A percentile compares a stretch with the other conserved stretches of the same genome.
phyloP scores from a whole-genome alignment of 2,797 vertebrate genomes.

The Microcaecilia unicolor region DNA sequence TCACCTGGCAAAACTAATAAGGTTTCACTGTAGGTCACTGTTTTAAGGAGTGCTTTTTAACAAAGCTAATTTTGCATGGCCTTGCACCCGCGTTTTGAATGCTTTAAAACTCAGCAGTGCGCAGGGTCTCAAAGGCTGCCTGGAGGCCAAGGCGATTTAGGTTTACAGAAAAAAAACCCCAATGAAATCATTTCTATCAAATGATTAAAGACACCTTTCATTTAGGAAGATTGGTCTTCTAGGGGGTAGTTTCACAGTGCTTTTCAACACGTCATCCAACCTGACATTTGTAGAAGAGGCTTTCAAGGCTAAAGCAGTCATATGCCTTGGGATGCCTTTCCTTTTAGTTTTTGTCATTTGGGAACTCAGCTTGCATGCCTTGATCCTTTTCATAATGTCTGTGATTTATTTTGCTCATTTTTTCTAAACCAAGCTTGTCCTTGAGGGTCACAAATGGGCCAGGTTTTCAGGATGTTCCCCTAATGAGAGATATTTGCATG shows the following conservation, averaged over 20 bases:
- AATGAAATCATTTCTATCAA: conserved; percentile 50
- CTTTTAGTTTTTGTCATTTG: conserved; percentile 53
- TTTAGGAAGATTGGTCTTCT: conserved; percentile 63
- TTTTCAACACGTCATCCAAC: conserved; percentile 58
- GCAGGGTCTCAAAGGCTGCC: too few relatives aligned
- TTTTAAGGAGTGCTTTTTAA: too few relatives aligned
- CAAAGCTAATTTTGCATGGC: too few relatives aligned
- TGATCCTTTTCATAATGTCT: conserved; percentile 58
- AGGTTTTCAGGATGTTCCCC: too few relatives aligned
- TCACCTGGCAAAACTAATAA: too few relatives aligned
- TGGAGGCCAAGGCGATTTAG: conserved; percentile 53
- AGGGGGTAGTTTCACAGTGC: conserved; percentile 51
- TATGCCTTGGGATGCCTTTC: conserved; percentile 63
- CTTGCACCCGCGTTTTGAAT: too few relatives aligned
- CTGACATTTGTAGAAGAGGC: conserved; percentile 60
- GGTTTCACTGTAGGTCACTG: too few relatives aligned
- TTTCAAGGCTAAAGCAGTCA: conserved; percentile 64
- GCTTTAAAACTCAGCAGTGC: too few relatives aligned
- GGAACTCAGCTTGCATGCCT: conserved; percentile 55
- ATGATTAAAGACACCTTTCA: conserved; percentile 65
- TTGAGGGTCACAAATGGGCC: too few relatives aligned
- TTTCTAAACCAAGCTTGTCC: too few relatives aligned
- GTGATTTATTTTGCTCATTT: conserved; percentile 45
- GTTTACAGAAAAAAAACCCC: conserved; percentile 58
- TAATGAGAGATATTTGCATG: too few relatives aligned